Base-by-base conservation (phyloP, 2,888 invertebrate genomes). In the Dugesia japonica region DNA sequence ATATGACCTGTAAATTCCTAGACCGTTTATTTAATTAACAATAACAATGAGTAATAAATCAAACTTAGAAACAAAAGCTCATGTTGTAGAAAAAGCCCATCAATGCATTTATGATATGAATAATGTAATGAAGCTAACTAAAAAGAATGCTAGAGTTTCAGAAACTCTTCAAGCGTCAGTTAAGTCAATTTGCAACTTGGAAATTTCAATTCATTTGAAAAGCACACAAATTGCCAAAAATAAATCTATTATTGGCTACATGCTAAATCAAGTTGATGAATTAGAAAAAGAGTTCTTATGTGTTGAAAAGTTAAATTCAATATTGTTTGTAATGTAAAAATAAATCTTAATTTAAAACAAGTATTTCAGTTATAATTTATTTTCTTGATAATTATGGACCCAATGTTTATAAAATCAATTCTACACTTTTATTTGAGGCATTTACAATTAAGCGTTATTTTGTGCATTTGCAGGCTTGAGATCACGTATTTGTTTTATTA, bases 401-500 rank as follows among this genome's bases (percentile, higher is more conserved):
- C 56, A 56, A 23, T 23, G 56, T 56, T 56, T 4, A 56, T 56
- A 56, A 56, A 56, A 56, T 56, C 56, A 56, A 56, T 56, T 56
- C 56, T 56, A 56, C 56, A 56, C 23, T 56, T 56, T 56, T 56
- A 56, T 56, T 56, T 23, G 56, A 56, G 23, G 56, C 56, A 56
- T 56, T 56, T 56, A 56, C 56, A 56, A 56, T 56, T 56, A 56
- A 56, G 56, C 56, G 56, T 56, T 56, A 56, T 56, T 56, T 23
- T 56, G 56, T 56, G 56, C 56, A 23, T 56, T 56, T 4, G 56
- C 56, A 23, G 92, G 91, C 86, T 92, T 93, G 83, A 98, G 90
- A 88, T 98, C 97, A 88, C 93, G 94, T 86, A 98, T 98, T 89
- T 98, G 97, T 88, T 97, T 95, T 86, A 98, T 97, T 86, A 98